These are phyloP conservation scores for Trichopria drosophilae DNA, from an alignment of 2,888 invertebrate species.

Conservation along the genomic window DNA sequence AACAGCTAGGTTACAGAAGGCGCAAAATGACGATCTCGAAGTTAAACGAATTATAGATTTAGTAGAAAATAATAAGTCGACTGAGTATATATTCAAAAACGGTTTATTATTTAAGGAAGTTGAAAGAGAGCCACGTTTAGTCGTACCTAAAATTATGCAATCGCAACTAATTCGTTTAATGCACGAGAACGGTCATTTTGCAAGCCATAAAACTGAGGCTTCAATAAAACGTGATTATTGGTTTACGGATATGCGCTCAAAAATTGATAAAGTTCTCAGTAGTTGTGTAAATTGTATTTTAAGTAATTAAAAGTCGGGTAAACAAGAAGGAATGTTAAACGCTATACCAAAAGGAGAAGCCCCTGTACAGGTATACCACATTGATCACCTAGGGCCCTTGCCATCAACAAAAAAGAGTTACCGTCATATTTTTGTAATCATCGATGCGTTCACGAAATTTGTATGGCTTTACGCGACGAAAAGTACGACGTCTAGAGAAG, in stretches of 20 bases:
- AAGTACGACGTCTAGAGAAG: too few relatives aligned
- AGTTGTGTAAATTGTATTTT: too few relatives aligned
- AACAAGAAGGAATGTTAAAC: too few relatives aligned
- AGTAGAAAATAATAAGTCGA: conserved; percentile 1
- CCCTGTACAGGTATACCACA: too few relatives aligned
- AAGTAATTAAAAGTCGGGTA: too few relatives aligned
- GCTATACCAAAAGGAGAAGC: too few relatives aligned
- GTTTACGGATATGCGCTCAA: not conserved
- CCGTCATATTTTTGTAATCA: too few relatives aligned
- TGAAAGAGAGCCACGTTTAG: not conserved
- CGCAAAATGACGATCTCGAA: conserved; percentile 20
- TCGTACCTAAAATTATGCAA: conserved; percentile 2
- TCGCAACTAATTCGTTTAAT: conserved; percentile 1
- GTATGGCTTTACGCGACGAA: too few relatives aligned
- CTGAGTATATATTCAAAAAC: conserved; percentile 31
- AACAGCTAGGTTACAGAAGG: conserved; percentile 10
- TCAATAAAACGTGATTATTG: not conserved
- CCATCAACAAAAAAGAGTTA: too few relatives aligned
- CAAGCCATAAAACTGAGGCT: not conserved
- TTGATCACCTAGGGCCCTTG: too few relatives aligned
- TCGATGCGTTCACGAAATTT: too few relatives aligned
- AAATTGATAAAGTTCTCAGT: too few relatives aligned
- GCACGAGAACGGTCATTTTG: conserved; percentile 1
- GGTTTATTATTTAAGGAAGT: conserved; percentile 1
- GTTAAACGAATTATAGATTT: conserved; percentile 13